Evolutionary conservation across 2,888 invertebrate species (phyloP).

Genomic region (Steinernema hermaphroditum): DNA sequence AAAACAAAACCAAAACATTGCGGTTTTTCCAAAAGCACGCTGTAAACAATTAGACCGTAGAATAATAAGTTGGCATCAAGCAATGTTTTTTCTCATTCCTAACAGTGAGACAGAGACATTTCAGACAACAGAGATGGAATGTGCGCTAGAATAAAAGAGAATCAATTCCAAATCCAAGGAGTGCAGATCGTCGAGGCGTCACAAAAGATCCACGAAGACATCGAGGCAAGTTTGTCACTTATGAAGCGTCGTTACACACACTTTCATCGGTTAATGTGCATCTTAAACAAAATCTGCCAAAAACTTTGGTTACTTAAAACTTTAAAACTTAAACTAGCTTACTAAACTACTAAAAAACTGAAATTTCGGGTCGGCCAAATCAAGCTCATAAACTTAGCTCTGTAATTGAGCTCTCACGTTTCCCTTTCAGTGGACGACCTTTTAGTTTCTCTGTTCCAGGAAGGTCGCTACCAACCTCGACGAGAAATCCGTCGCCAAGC

Average conservation of each 20-base stretch:
- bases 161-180: conserved; percentile 7
- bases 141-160: neutral
- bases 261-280: too few species aligned
- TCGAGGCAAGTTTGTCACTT: neutral
- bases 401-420: too few species aligned
- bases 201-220: conserved; percentile 2
- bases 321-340: neutral
- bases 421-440: neutral
- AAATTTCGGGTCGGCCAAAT: neutral
- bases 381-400: too few species aligned
- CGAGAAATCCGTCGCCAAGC: conserved; percentile 7
- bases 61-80: too few species aligned
- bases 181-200: neutral
- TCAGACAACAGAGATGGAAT: conserved; percentile 10
- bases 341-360: neutral
- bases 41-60: too few species aligned
- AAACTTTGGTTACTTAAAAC: too few species aligned
- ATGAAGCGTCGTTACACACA: too few species aligned
- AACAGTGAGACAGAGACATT: too few species aligned
- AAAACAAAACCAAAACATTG: too few species aligned
- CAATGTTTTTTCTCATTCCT: too few species aligned
- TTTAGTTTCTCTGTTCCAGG: neutral
- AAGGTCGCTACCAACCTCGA: neutral
- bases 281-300: too few species aligned
- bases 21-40: too few species aligned